Base-by-base conservation (phyloP, 2,888 invertebrate species). In the Steinernema hermaphroditum region DNA sequence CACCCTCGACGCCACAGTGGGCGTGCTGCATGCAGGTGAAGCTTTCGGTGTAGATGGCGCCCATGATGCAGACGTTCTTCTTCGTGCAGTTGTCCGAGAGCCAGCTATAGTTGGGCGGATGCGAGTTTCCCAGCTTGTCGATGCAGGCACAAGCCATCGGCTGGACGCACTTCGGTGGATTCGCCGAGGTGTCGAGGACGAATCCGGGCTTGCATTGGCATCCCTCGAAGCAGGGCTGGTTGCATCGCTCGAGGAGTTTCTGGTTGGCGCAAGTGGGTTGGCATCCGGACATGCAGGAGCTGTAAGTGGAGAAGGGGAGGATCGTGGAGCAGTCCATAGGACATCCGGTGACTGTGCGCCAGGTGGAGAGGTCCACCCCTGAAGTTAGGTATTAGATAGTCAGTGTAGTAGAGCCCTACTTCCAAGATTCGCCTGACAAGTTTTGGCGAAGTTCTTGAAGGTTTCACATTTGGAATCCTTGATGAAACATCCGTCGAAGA, bases 281-380 rank as follows among this genome's bases (percentile, higher is more conserved):
- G 54, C 54, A 54, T 19, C 54, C 54, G 54, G 54, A 54, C 9
- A 54, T 24, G 54, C 54, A 54, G 12, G 54, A 6, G 24, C 24
- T 54, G 54, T 54, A 54, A 41, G 43, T 41, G 43, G 43, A 41
- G 43, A 41, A 41, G 24, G 4, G 24, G 24, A 54, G 16, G 1
- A 14, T 27, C 2, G 14, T 22, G 24, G 22, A 27, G 24, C 54
- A 54, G 19, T 6, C 2, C 24, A 54, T 54, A 4, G 54, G 54
- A 14, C 54, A 54, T 22, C 24, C 24, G 8, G 27, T 27, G 24
- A 27, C 22, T 14, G 54, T 27, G 2, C 54, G 54, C 54, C 54
- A 54, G 54, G 22, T 22, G 16, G 24, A 14, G 54, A 54, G 54
- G 6, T 54, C 54, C 22, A 54, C 54, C 22, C 27, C 54, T 54